Evolutionary conservation across 2,888 invertebrate species (phyloP), one percentile per base, ranked within the genome.

Genomic region (Tridacna gigas): DNA sequence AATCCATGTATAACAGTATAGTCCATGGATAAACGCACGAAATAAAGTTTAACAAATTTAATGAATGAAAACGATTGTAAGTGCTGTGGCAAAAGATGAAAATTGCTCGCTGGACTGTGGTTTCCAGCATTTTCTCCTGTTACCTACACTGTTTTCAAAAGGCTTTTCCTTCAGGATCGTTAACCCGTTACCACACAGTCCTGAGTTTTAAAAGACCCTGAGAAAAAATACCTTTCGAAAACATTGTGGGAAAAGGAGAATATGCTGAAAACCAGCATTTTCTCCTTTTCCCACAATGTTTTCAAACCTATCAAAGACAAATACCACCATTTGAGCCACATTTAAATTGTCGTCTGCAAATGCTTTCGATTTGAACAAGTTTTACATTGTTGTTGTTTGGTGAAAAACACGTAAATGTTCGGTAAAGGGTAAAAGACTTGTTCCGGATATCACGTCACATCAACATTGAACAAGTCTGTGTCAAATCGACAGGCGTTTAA

Each of bases 401-500:
- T n/a, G n/a, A n/a, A n/a, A n/a, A n/a, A n/a, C n/a, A n/a, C n/a
- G n/a, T n/a, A n/a, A n/a, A n/a, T 7, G 37, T 37, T 37, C 7
- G 37, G 37, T 37, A 37, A 37, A 37, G 7, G 37, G 37, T 20
- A 9, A 1, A 56, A 56, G 5, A 56, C 56, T 56, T 56, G 56
- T 56, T 56, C 37, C 37, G 37, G 37, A 37, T 37, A 37, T 37
- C 37, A 37, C 37, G 37, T 37, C 37, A 45, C 63, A 22, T n/a
- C 63, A 45, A 45, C 65, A 66, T 67, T 51, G 22, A 26, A 77
- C 77, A 65, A 22, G 22, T 12, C 45, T 13, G 63, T 67, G 66
- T 67, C 67, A 67, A 77, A 77, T 77, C 67, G 77, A 77, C 22
- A 47, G 20, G 18, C 28, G 48, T 37, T 26, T 18, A n/a, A 48